Percentiles rank a stretch among this genome's conserved stretches.
Evolutionary conservation across 2,888 invertebrate species (phyloP).

Genomic region (Crepidodera aurea): DNA sequence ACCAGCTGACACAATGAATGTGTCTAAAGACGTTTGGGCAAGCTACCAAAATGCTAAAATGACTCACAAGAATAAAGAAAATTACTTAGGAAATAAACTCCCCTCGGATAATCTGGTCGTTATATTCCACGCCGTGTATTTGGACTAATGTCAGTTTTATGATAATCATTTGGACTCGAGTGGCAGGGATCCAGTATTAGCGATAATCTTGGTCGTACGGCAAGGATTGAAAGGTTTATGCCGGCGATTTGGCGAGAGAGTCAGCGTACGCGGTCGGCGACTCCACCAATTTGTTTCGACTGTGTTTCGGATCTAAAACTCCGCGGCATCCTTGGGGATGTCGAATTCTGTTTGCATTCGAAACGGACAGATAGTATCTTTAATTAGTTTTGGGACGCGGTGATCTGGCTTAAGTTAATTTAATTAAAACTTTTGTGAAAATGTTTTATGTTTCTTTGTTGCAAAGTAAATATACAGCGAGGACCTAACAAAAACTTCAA

Average conservation of each 20-base stretch:
- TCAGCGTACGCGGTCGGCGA: not conserved
- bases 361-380: not conserved
- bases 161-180: slow-evolving; percentile 52
- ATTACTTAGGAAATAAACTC: not conserved
- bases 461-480: no score
- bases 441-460: not conserved
- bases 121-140: slow-evolving; percentile 43
- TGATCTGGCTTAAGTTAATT: not conserved
- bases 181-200: slow-evolving; percentile 49
- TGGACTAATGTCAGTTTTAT: slow-evolving; percentile 56
- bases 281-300: not conserved
- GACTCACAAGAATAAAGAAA: not conserved
- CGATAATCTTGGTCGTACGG: slow-evolving; percentile 50
- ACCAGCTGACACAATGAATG: not conserved
- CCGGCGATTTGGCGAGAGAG: slow-evolving; percentile 29
- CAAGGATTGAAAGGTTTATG: slow-evolving; percentile 47
- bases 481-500: no score
- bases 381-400: not conserved
- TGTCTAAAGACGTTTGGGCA: not conserved
- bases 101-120: not conserved
- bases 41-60: not conserved
- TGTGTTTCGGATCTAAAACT: not conserved
- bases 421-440: not conserved
- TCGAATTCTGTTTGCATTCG: not conserved
- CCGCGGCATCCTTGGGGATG: not conserved